A percentile compares a stretch with the other conserved stretches of the same genome.
phyloP scores from a whole-genome alignment of 1,140 invertebrate genomes.

The Heliconius congener region DNA sequence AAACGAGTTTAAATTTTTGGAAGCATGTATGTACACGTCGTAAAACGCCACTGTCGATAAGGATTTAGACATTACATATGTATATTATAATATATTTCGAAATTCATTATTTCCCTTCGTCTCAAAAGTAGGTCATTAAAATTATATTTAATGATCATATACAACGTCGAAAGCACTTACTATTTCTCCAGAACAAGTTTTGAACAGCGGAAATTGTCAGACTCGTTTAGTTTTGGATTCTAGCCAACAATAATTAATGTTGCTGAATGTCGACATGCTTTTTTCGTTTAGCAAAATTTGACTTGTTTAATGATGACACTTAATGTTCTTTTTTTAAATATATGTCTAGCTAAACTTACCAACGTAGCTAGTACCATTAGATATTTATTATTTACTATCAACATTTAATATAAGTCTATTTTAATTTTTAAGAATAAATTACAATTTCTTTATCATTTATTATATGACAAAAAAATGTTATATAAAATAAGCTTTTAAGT shows the following conservation, averaged over 20 bases:
- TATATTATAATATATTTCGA: not conserved
- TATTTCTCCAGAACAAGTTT: conserved; percentile 32
- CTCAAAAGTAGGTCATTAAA: conserved; percentile 15
- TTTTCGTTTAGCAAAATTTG: conserved; percentile 26
- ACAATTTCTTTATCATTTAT: no score
- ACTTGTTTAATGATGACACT: conserved; percentile 3
- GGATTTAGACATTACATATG: no score
- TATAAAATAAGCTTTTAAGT: not conserved
- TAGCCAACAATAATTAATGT: conserved; percentile 36
- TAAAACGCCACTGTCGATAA: no score
- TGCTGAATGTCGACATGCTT: conserved; percentile 28
- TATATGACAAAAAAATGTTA: no score
- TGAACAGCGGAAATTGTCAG: conserved; percentile 35
- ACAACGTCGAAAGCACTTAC: conserved; percentile 21
- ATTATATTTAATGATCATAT: conserved; percentile 18
- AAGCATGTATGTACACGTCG: no score
- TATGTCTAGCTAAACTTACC: no score
- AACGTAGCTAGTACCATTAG: no score
- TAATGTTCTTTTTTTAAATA: not conserved
- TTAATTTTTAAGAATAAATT: no score
- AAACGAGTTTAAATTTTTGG: no score
- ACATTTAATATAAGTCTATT: no score
- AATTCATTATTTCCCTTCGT: not conserved
- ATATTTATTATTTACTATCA: no score
- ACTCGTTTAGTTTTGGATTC: conserved; percentile 37